Base-by-base conservation (phyloP, 2,797 vertebrate species). In the Threskiornis aethiopicus region DNA sequence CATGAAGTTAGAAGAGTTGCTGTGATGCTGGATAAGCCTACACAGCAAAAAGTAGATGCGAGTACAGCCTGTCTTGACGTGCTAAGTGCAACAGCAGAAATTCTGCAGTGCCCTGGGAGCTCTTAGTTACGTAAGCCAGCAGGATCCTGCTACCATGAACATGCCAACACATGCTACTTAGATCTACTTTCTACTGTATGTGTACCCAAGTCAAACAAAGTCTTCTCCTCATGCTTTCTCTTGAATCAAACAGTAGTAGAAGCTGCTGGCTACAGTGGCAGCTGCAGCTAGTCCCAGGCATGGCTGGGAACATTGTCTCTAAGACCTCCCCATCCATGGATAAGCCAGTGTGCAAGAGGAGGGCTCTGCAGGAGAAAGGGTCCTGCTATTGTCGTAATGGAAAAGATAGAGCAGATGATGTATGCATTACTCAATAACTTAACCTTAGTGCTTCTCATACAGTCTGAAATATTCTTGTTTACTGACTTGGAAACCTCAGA, bases 81-180 rank as follows among this genome's bases (percentile, higher is more conserved):
- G 29, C 15, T 22, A 16, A 19, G 7, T 58, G 14, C 37, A 64
- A 72, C 29, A 69, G n/a, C 62, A 77, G 51, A 41, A 76, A 35
- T 35, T 22, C 70, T 51, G 42, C 37, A 51, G 57, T 1, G 0
- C 21, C n/a, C 57, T n/a, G 37, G 18, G 42, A 64, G 24, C 55
- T 52, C n/a, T 57, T 64, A 25, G 25, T 57, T 64, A 37, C 2
- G 15, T 24, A 58, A 58, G n/a, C n/a, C n/a, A 16, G 15, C 57
- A 33, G 51, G 37, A 52, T 58, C 16, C 21, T 64, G 33, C 66
- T 66, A 21, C 46, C 10, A 2, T 9, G 44, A 41, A 35, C 12
- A 9, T 3, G 4, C 29, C 28, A 46, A 15, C 37, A 29, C 1
- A 0, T 44, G 37, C 51, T 76, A 5, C 18, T 21, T 35, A 10